Percentiles rank a stretch among this genome's conserved stretches.
These are phyloP conservation scores for Entomobrya multifasciata DNA, from an alignment of 2,888 invertebrate species.

Conservation along the genomic window DNA sequence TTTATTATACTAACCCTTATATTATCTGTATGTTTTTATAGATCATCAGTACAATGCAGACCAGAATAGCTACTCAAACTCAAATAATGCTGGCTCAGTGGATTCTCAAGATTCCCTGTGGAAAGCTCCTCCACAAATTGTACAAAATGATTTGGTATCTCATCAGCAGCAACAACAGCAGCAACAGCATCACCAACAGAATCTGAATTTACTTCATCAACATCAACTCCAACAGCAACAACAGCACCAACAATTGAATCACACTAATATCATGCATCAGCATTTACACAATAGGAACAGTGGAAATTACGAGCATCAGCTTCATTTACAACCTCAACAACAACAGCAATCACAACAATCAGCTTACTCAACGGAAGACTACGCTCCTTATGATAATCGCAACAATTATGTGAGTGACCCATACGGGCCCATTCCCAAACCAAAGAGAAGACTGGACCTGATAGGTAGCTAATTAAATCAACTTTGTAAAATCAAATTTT, in stretches of 20 bases:
- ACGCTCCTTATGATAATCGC: constrained; percentile 79
- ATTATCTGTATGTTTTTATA: constrained; percentile 31
- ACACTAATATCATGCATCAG: constrained; percentile 75
- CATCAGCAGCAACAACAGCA: constrained; percentile 51
- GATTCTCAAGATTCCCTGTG: constrained; percentile 96
- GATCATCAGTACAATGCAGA: constrained; percentile 86
- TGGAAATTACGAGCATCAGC: constrained; percentile 79
- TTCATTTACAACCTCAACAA: constrained; percentile 71
- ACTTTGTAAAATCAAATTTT: not conserved
- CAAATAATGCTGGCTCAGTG: constrained; percentile 96
- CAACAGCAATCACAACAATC: no score
- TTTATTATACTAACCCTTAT: constrained; percentile 61
- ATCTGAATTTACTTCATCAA: constrained; percentile 54
- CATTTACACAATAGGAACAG: constrained; percentile 76
- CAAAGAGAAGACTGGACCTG: constrained; percentile 93
- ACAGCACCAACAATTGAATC: constrained; percentile 73
- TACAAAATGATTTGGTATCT: constrained; percentile 74
- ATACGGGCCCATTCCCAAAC: constrained; percentile 93
- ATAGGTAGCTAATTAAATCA: no score
- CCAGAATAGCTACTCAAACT: constrained; percentile 92
- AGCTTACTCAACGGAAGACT: constrained; percentile 76
- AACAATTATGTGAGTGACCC: constrained; percentile 84
- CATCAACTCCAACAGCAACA: constrained; percentile 76
- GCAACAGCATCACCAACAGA: constrained; percentile 75
- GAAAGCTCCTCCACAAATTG: constrained; percentile 84